These are phyloP conservation scores for Magallana ariakensis DNA, from an alignment of 1,140 invertebrate genomes.

Conservation along the genomic window DNA sequence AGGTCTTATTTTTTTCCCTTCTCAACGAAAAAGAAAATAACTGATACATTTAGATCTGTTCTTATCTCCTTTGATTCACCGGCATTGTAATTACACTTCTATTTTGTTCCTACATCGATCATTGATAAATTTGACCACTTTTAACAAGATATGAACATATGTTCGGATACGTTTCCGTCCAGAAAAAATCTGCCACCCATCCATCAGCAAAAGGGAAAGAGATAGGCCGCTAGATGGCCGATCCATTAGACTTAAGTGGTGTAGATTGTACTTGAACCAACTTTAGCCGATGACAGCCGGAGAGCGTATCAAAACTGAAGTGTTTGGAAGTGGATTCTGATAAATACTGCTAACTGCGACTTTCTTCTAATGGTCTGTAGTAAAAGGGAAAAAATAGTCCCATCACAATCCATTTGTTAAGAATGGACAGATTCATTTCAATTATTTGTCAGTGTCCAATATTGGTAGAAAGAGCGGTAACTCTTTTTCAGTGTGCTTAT, in stretches of 20 bases:
- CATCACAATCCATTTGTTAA: too few relatives aligned
- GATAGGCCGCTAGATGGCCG: background rate
- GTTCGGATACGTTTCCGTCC: constrained; percentile 36
- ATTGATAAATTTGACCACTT: constrained; percentile 27
- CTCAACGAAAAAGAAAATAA: background rate
- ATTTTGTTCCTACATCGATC: constrained; percentile 32
- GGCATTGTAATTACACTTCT: constrained; percentile 28
- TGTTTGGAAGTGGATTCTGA: background rate
- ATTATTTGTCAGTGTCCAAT: background rate
- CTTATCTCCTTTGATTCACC: background rate
- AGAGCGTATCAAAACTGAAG: constrained; percentile 33
- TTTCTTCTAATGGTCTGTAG: background rate
- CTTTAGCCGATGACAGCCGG: constrained; percentile 26
- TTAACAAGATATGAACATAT: constrained; percentile 37
- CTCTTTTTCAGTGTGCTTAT: background rate
- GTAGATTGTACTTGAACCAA: constrained; percentile 24
- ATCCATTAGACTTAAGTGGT: constrained; percentile 23
- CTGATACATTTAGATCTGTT: background rate
- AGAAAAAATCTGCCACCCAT: constrained; percentile 34
- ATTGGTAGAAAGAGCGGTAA: background rate
- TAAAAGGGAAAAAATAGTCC: too few relatives aligned
- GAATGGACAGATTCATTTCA: too few relatives aligned
- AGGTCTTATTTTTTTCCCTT: background rate
- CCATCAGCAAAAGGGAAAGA: constrained; percentile 14
- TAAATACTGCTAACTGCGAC: background rate